Evolutionary conservation across 2,797 vertebrate species (phyloP).

Genomic region (Crocidura indochinensis): DNA sequence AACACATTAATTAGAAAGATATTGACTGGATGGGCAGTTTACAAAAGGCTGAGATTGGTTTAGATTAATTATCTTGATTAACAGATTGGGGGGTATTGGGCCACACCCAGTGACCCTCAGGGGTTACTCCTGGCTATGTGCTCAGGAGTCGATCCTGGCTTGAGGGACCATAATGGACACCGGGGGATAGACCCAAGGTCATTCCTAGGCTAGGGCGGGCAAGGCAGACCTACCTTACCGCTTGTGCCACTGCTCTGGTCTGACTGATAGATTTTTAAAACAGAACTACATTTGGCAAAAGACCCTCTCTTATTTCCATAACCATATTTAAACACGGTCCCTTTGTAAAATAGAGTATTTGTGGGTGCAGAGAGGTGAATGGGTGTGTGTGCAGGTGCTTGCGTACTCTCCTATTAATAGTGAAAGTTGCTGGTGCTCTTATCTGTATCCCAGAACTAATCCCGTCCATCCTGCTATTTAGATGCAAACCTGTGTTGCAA

Average conservation of each 20-base stretch:
- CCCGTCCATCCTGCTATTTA: background rate
- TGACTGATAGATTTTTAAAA: background rate
- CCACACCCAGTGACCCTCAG: no score
- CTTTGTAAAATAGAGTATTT: background rate
- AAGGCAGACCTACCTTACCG: no score
- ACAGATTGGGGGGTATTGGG: background rate
- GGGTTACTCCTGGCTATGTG: no score
- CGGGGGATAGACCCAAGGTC: no score
- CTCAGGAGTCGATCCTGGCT: no score
- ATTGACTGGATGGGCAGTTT: background rate
- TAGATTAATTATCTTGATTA: conserved; percentile 8
- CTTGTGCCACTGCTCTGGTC: no score
- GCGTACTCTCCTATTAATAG: background rate
- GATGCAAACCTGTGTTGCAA: background rate
- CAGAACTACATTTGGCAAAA: background rate
- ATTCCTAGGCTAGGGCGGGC: no score
- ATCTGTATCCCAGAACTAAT: background rate
- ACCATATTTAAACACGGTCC: background rate
- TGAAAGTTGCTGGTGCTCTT: background rate
- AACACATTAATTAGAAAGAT: background rate
- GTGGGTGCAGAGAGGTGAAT: background rate
- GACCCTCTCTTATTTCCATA: background rate
- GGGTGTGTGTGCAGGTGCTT: no score
- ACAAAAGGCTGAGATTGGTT: background rate
- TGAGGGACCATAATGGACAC: no score